Evolutionary conservation across 2,113 vertebrate species (phyloP).

Genomic region (Ctenomys sociabilis): DNA sequence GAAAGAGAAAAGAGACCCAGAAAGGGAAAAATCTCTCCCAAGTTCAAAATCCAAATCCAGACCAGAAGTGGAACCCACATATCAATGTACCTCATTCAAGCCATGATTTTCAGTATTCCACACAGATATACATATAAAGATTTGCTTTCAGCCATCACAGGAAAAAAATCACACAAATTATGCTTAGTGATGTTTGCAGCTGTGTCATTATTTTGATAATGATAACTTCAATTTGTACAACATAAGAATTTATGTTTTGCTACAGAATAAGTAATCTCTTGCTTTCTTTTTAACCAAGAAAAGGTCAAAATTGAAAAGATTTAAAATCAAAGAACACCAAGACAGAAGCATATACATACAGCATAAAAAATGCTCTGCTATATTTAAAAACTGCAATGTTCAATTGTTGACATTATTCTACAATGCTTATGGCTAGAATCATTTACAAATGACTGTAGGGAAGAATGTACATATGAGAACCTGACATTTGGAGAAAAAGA

Average conservation of each 20-base stretch:
- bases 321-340: slow-evolving; percentile 55
- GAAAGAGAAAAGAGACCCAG: background rate
- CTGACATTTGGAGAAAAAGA: background rate
- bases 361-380: background rate
- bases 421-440: slow-evolving; percentile 29
- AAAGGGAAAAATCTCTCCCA: background rate
- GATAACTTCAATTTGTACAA: slow-evolving; percentile 69
- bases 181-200: background rate
- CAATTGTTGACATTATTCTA: slow-evolving; percentile 9
- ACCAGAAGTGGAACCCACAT: background rate
- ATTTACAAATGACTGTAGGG: slow-evolving; percentile 38
- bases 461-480: background rate
- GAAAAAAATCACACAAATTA: background rate
- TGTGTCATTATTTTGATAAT: background rate
- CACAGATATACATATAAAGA: background rate
- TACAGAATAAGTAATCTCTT: slow-evolving; percentile 68
- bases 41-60: background rate
- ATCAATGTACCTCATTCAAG: background rate
- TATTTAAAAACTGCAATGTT: slow-evolving; percentile 58
- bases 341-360: background rate
- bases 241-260: slow-evolving; percentile 52
- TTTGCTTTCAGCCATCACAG: slow-evolving; percentile 54
- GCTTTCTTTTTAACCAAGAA: slow-evolving; percentile 62
- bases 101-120: background rate
- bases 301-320: slow-evolving; percentile 58